These are phyloP conservation scores for Nibea albiflora DNA, from an alignment of 2,113 vertebrate genomes.

Conservation along the genomic window DNA sequence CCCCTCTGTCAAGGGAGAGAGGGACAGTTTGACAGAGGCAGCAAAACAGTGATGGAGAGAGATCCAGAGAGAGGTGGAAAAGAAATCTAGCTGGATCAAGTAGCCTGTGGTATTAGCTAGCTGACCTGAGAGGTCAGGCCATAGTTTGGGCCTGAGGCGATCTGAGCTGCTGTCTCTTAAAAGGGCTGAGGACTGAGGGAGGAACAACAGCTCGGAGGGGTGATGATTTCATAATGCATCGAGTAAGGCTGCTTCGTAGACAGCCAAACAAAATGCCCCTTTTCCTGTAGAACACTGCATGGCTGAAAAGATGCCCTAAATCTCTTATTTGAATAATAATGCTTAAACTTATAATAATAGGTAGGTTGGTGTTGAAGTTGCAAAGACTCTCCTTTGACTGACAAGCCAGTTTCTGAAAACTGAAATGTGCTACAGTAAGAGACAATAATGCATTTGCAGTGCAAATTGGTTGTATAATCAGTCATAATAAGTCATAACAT, in stretches of 20 bases:
- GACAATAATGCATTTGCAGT: background rate
- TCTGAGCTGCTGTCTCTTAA: constrained; percentile 55
- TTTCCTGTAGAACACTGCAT: background rate
- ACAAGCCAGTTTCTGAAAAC: background rate
- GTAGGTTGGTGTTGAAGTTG: background rate
- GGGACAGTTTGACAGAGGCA: constrained; percentile 31
- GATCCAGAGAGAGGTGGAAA: constrained; percentile 31
- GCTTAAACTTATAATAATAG: background rate
- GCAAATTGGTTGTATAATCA: background rate
- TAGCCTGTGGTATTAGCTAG: constrained; percentile 51
- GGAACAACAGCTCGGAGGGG: constrained; percentile 48
- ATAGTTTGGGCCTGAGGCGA: constrained; percentile 61
- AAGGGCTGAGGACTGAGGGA: constrained; percentile 17
- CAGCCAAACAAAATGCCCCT: background rate
- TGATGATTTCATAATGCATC: constrained; percentile 42
- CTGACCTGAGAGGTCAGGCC: constrained; percentile 62
- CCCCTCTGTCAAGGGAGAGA: constrained; percentile 10
- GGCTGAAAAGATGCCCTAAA: background rate
- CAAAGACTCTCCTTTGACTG: background rate
- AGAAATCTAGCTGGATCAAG: constrained; percentile 42
- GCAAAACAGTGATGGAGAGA: constrained; percentile 9
- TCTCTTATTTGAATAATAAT: background rate
- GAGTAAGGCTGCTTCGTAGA: constrained; percentile 1
- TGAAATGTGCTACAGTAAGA: background rate
- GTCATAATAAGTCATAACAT: no score